A percentile compares a stretch with the other conserved stretches of the same genome.
phyloP scores from a whole-genome alignment of 2,113 vertebrate genomes.

The Caracal caracal region DNA sequence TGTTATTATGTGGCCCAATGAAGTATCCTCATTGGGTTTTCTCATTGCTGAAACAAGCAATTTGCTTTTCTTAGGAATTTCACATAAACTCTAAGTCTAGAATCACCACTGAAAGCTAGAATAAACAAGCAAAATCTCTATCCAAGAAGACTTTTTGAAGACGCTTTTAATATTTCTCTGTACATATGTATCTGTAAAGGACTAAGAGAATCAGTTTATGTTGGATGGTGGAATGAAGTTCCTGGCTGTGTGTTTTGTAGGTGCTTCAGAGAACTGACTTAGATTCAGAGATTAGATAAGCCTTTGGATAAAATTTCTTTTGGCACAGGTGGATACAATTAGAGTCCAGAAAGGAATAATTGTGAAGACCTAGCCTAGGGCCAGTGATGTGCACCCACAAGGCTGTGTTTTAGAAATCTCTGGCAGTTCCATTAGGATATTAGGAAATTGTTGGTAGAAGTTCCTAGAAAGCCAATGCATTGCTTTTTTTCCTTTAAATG shows the following conservation, averaged over 20 bases:
- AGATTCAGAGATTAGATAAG: constrained; percentile 49
- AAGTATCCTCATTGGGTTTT: background rate
- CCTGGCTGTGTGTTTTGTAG: background rate
- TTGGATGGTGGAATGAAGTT: background rate
- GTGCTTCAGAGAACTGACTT: background rate
- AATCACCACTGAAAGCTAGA: background rate
- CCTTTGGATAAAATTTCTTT: constrained; percentile 29
- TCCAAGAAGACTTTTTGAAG: background rate
- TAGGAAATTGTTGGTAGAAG: constrained; percentile 30
- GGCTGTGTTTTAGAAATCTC: constrained; percentile 2
- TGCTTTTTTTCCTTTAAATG: background rate
- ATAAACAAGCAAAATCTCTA: constrained; percentile 3
- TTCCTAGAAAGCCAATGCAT: constrained; percentile 24
- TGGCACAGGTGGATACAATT: background rate
- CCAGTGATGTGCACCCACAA: background rate
- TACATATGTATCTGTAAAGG: background rate
- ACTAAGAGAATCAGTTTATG: background rate
- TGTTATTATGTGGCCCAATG: background rate
- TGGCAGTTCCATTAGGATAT: background rate
- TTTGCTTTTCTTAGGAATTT: background rate
- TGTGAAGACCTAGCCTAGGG: background rate
- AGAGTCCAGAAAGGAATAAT: background rate
- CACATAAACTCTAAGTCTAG: background rate
- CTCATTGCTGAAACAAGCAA: background rate
- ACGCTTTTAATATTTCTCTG: background rate